Base-by-base conservation (phyloP, 2,113 vertebrate species). In the Azemiops feae region DNA sequence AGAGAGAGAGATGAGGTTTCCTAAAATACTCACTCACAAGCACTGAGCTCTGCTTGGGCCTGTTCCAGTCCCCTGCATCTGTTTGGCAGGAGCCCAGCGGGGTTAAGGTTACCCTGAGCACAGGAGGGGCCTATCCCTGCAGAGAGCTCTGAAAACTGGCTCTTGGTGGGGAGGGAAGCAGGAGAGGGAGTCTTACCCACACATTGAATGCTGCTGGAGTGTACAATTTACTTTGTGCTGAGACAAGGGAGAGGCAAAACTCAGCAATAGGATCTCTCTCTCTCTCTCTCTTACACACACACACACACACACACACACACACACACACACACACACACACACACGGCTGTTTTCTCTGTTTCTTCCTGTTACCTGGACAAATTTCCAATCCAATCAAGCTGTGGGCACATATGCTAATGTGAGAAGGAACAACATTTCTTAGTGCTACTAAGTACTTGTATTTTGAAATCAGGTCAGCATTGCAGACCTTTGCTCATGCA, bases 91-190 rank as follows among this genome's bases (percentile, higher is more conserved):
- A 9, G 2, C 50, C 64, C 60, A 60, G 91, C 34, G 74, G 92
- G 93, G 89, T 57, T 88, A 93, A 90, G 92, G 92, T 93, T 93
- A 93, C 92, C 90, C 92, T 90, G n/a, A 53, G 90, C 69, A 92
- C 81, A 92, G 93, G 94, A 92, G 60, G 85, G 88, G 91, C 64
- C n/a, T 90, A 87, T 90, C 69, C 89, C 91, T 91, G 74, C 53
- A n/a, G 25, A 53, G 81, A 86, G 81, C 47, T 69, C 74, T 89
- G 88, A 64, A 93, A 93, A 93, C 69, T 22, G 14, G 88, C 54
- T 52, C 87, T 89, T 39, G 74, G 88, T 50, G 54, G 88, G 92
- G 54, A 85, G 54, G 52, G 69, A 53, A 85, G 16, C 5, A 25
- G 50, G 64, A 88, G 88, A 88, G 92, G 92, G 92, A 89, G 43